Percentiles rank a stretch among this genome's conserved stretches.
These are phyloP conservation scores for Globodera ellingtonae DNA, from an alignment of 1,140 invertebrate species.

Conservation along the genomic window DNA sequence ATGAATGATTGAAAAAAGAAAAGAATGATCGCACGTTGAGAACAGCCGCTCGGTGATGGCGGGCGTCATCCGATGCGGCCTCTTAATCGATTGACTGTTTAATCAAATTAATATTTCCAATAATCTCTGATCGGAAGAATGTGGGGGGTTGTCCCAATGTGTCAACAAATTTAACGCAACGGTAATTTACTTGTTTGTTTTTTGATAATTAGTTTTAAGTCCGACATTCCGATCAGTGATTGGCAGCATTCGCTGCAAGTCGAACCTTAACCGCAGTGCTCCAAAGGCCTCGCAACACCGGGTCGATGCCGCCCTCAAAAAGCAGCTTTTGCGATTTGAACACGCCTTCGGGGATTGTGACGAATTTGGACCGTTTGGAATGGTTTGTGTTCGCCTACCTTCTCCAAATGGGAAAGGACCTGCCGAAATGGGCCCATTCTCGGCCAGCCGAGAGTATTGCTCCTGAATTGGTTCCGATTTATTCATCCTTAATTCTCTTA, in stretches of 20 bases:
- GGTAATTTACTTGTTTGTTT: too few relatives aligned
- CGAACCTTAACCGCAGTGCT: constrained; percentile 76
- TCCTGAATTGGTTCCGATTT: constrained; percentile 30
- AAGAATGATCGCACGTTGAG: constrained; percentile 69
- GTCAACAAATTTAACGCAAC: not conserved
- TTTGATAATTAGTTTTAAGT: not conserved
- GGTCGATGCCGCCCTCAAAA: constrained; percentile 65
- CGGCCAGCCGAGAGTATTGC: constrained; percentile 45
- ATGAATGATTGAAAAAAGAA: constrained; percentile 76
- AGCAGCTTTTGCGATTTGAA: constrained; percentile 65
- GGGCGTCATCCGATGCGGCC: constrained; percentile 64
- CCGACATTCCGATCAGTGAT: too few relatives aligned
- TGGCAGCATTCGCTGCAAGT: too few relatives aligned
- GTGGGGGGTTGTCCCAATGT: too few relatives aligned
- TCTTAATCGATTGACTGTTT: constrained; percentile 68
- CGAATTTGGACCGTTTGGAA: not conserved
- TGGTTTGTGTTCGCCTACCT: not conserved
- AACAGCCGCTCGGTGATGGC: constrained; percentile 65
- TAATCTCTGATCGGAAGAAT: too few relatives aligned
- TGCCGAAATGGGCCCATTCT: constrained; percentile 48
- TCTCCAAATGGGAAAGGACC: constrained; percentile 64
- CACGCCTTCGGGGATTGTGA: constrained; percentile 31
- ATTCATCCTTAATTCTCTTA: not conserved
- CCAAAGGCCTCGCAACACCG: constrained; percentile 80
- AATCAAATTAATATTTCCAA: not conserved